phyloP scores from a whole-genome alignment of 2,113 vertebrate species.

The Lamprotornis superbus region DNA sequence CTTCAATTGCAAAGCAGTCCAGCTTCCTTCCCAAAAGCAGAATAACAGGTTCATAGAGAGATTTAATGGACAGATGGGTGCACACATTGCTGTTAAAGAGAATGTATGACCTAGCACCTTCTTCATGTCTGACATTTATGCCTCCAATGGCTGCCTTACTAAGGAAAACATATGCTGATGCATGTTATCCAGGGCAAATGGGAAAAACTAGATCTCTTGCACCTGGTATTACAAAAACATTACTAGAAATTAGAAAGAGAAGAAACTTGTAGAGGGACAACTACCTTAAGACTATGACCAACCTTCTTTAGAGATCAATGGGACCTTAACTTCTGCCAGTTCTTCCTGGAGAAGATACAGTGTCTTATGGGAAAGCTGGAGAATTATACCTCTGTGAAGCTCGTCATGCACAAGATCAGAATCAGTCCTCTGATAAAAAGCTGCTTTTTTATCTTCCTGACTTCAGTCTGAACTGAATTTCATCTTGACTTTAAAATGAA shows the following conservation, averaged over 20 bases:
- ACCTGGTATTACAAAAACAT: not conserved
- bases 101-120: not conserved
- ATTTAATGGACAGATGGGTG: not conserved
- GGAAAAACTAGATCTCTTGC: not conserved
- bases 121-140: not conserved
- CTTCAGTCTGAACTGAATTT: conserved; percentile 8
- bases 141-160: not conserved
- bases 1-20: not conserved
- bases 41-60: not conserved
- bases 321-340: not conserved
- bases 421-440: not conserved
- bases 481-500: conserved; percentile 22
- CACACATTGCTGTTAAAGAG: not conserved
- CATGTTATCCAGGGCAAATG: not conserved
- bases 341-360: not conserved
- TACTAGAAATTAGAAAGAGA: not conserved
- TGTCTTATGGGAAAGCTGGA: not conserved
- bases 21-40: not conserved
- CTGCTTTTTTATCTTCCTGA: not conserved
- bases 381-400: not conserved
- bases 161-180: not conserved
- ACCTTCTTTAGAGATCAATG: not conserved
- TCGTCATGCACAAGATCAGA: not conserved
- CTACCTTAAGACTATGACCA: not conserved
- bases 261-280: not conserved